Conservation (phyloP, 2,888 invertebrate species). For the Parnassius mnemosyne region DNA sequence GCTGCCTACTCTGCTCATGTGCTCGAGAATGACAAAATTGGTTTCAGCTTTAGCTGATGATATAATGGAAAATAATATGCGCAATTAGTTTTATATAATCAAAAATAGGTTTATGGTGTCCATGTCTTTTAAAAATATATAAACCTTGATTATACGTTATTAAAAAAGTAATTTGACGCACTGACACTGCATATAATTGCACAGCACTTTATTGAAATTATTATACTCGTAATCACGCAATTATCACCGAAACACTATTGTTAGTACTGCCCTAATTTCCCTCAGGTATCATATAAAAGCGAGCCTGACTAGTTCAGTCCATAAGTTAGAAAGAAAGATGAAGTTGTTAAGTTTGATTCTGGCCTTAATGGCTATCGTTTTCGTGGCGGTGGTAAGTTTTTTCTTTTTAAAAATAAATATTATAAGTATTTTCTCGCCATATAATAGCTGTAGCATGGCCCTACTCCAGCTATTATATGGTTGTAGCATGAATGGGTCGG, state of each 20-base stretch:
- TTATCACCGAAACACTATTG: not conserved
- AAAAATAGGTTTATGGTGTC: too few relatives aligned
- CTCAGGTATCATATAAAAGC: constrained; percentile 25
- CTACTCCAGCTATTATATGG: too few relatives aligned
- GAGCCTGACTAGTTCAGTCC: constrained; percentile 5
- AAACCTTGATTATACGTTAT: constrained; percentile 3
- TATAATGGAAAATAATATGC: too few relatives aligned
- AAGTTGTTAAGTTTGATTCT: constrained; percentile 54
- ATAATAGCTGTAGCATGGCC: too few relatives aligned
- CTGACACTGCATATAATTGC: constrained; percentile 34
- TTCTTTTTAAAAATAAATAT: not conserved
- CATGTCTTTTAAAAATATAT: not conserved
- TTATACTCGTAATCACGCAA: constrained; percentile 5
- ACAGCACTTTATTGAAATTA: constrained; percentile 16
- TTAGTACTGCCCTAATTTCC: not conserved
- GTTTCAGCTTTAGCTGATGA: too few relatives aligned
- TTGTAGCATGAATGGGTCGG: too few relatives aligned
- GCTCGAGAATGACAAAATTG: too few relatives aligned
- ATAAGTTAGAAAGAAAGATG: constrained; percentile 44
- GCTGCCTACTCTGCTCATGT: too few relatives aligned
- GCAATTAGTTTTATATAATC: too few relatives aligned
- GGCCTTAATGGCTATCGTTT: constrained; percentile 50
- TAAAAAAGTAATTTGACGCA: constrained; percentile 24
- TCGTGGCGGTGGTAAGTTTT: constrained; percentile 59
- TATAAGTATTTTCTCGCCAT: too few relatives aligned